phyloP scores from a whole-genome alignment of 2,113 vertebrate species.

The Xiphophorus maculatus region DNA sequence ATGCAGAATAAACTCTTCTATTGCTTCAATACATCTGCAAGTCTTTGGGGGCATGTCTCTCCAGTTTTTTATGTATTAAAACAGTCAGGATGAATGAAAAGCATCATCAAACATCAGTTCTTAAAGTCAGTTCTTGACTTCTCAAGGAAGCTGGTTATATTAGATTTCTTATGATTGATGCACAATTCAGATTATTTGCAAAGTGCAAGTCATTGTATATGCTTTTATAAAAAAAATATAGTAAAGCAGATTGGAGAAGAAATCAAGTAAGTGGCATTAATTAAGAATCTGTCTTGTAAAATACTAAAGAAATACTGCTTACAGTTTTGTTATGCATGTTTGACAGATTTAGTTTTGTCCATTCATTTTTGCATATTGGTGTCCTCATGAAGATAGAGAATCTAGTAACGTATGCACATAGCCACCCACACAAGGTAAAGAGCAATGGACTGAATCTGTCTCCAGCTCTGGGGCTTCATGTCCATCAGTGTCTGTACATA shows the following conservation, averaged over 20 bases:
- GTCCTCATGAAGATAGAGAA: background rate
- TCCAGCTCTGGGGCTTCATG: constrained; percentile 5
- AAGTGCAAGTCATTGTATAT: background rate
- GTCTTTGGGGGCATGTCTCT: background rate
- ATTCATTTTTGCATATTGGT: background rate
- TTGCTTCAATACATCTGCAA: too few species aligned
- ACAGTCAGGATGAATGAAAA: background rate
- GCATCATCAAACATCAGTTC: too few species aligned
- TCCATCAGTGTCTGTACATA: constrained; percentile 9
- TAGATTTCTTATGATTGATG: too few species aligned
- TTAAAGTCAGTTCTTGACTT: background rate
- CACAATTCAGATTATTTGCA: background rate
- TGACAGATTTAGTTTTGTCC: background rate
- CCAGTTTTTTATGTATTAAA: background rate
- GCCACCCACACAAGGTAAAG: constrained; percentile 6
- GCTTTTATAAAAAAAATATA: background rate
- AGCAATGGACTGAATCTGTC: constrained; percentile 12
- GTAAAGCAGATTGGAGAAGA: too few species aligned
- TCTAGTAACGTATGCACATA: background rate
- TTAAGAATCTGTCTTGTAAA: background rate
- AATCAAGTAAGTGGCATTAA: background rate
- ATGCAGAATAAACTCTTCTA: too few species aligned
- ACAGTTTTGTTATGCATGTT: background rate
- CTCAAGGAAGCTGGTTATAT: background rate
- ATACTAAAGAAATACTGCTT: background rate